A percentile compares a stretch with the other conserved stretches of the same genome.
phyloP scores from a whole-genome alignment of 2,888 invertebrate genomes.

The Tholera decimalis region DNA sequence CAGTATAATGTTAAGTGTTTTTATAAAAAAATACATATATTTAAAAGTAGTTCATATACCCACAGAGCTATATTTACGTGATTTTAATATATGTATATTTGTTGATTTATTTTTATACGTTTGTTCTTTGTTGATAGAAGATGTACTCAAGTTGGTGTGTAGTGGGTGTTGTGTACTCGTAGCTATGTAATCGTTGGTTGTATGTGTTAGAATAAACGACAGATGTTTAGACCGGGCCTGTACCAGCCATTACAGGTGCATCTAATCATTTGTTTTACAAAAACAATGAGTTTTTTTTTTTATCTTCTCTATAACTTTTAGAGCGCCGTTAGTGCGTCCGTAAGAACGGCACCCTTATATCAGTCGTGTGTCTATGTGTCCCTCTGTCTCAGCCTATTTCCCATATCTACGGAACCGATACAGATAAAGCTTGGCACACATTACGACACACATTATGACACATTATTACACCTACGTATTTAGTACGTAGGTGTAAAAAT shows the following conservation, averaged over 20 bases:
- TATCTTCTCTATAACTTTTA: background rate
- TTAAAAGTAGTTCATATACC: conserved; percentile 87
- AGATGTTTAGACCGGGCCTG: conserved; percentile 83
- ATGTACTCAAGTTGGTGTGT: conserved; percentile 59
- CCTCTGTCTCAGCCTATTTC: no score
- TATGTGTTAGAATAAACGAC: conserved; percentile 75
- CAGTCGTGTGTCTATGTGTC: no score
- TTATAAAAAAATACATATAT: conserved; percentile 80
- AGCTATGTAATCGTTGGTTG: conserved; percentile 62
- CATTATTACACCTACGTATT: no score
- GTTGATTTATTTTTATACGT: conserved; percentile 60
- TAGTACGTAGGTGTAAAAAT: no score
- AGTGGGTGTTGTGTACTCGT: conserved; percentile 54
- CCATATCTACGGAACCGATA: no score
- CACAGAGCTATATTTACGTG: conserved; percentile 72
- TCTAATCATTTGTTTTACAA: conserved; percentile 81
- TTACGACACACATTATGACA: no score
- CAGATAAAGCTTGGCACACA: no score
- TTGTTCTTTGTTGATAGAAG: conserved; percentile 55
- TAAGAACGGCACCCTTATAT: no score
- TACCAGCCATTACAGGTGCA: conserved; percentile 87
- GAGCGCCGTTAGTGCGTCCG: no score
- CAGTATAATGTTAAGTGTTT: conserved; percentile 82
- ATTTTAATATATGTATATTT: conserved; percentile 50
- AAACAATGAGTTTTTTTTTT: conserved; percentile 64